These are phyloP conservation scores for Tiliacea citrago DNA, from an alignment of 2,888 invertebrate species.

Conservation along the genomic window DNA sequence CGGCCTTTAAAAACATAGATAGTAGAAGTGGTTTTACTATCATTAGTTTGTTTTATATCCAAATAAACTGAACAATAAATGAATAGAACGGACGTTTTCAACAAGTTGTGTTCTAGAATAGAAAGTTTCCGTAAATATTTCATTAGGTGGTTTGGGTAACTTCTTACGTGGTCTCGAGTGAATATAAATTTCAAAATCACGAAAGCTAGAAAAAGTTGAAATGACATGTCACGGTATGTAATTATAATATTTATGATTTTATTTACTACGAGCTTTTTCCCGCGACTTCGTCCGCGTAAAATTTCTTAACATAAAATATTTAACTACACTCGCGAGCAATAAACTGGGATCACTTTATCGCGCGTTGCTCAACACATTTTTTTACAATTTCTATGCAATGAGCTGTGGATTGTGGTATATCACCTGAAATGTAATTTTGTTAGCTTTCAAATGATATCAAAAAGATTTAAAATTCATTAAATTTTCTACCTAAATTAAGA, in stretches of 20 bases:
- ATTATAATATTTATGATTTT: background rate
- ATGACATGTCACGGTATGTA: slow-evolving; percentile 12
- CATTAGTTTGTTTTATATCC: background rate
- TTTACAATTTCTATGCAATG: too few relatives aligned
- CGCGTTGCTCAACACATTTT: too few relatives aligned
- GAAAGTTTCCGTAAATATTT: background rate
- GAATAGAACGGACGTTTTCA: background rate
- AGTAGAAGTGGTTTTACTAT: background rate
- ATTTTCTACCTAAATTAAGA: too few relatives aligned
- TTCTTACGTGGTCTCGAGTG: background rate
- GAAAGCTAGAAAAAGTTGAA: background rate
- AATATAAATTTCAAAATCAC: background rate
- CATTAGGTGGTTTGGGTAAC: background rate
- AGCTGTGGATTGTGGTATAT: too few relatives aligned
- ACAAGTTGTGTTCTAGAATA: background rate
- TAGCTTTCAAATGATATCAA: too few relatives aligned
- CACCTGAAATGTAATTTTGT: too few relatives aligned
- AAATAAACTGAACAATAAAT: background rate
- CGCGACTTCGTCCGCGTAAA: too few relatives aligned
- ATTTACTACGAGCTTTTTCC: too few relatives aligned
- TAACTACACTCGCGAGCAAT: too few relatives aligned
- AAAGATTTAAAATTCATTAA: too few relatives aligned
- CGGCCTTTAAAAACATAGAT: background rate
- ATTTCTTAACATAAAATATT: too few relatives aligned
- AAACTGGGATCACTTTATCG: too few relatives aligned